These are phyloP conservation scores for Ricordea florida DNA, from an alignment of 92 coral and sea anemone species.

Conservation along the genomic window DNA sequence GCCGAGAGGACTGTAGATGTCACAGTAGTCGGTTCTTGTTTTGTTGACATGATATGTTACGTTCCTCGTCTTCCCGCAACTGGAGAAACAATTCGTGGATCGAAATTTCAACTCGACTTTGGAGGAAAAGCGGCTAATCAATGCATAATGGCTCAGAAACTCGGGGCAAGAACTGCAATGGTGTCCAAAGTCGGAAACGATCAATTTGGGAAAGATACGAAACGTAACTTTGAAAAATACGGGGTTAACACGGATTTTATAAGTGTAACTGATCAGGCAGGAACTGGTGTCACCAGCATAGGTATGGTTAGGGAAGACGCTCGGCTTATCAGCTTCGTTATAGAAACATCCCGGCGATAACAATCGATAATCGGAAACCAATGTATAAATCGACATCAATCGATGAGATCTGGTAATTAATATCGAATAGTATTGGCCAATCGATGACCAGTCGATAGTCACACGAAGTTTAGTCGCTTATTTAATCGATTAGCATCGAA, in stretches of 20 bases:
- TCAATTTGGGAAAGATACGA: conserved; percentile 82
- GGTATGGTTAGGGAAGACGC: no score
- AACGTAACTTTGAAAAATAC: conserved; percentile 71
- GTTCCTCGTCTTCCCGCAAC: conserved; percentile 71
- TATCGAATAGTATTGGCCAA: no score
- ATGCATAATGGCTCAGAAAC: conserved; percentile 94
- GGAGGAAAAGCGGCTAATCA: conserved; percentile 97
- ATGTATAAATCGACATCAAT: no score
- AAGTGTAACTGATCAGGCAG: conserved; percentile 57
- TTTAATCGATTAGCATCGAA: no score
- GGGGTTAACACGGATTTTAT: conserved; percentile 87
- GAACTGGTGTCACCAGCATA: conserved; percentile 83
- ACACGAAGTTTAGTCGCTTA: no score
- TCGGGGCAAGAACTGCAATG: conserved; percentile 88
- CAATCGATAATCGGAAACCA: no score
- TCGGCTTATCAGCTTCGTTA: no score
- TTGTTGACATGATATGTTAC: conserved; percentile 87
- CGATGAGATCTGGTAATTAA: no score
- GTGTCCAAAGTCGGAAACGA: conserved; percentile 83
- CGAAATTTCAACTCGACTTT: conserved; percentile 79
- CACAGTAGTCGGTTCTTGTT: conserved; percentile 90
- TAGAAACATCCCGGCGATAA: no score
- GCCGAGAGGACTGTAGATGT: conserved; percentile 44
- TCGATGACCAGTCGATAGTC: no score
- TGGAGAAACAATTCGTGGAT: conserved; percentile 83